A percentile compares a stretch with the other conserved stretches of the same genome.
Evolutionary conservation across 2,113 vertebrate species (phyloP).

Genomic region (Sinocyclocheilus anophthalmus): DNA sequence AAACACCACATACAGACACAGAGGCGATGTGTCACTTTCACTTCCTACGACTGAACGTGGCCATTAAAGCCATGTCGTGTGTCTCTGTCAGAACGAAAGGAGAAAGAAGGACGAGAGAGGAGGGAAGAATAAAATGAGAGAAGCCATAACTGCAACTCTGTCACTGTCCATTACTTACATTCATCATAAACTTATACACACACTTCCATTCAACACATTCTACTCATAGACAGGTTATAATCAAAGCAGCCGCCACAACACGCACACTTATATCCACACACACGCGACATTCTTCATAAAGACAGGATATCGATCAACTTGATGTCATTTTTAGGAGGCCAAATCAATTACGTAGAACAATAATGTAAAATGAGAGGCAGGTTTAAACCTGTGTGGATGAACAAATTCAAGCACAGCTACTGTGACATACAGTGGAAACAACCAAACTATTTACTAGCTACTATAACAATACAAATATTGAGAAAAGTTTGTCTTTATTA

Average conservation of each 20-base stretch:
- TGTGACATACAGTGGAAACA: not conserved
- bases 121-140: conserved; percentile 66
- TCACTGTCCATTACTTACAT: conserved; percentile 65
- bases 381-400: conserved; percentile 28
- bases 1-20: not conserved
- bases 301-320: conserved; percentile 68
- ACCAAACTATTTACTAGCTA: not conserved
- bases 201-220: not conserved
- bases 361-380: conserved; percentile 60
- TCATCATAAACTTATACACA: conserved; percentile 61
- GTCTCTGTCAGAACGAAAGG: conserved; percentile 63
- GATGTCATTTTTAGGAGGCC: conserved; percentile 69
- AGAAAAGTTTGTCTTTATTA: not conserved
- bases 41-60: conserved; percentile 65
- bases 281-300: conserved; percentile 40
- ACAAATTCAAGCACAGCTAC: not conserved
- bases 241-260: too few species aligned
- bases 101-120: conserved; percentile 4
- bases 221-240: conserved; percentile 51
- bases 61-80: conserved; percentile 68
- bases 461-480: not conserved
- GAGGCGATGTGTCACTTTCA: conserved; percentile 19
- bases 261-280: conserved; percentile 46
- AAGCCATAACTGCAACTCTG: conserved; percentile 68
- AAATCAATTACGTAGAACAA: conserved; percentile 66